A percentile compares a stretch with the other conserved stretches of the same genome.
phyloP scores from a whole-genome alignment of 1,140 invertebrate genomes.

The Drosophila orosa region DNA sequence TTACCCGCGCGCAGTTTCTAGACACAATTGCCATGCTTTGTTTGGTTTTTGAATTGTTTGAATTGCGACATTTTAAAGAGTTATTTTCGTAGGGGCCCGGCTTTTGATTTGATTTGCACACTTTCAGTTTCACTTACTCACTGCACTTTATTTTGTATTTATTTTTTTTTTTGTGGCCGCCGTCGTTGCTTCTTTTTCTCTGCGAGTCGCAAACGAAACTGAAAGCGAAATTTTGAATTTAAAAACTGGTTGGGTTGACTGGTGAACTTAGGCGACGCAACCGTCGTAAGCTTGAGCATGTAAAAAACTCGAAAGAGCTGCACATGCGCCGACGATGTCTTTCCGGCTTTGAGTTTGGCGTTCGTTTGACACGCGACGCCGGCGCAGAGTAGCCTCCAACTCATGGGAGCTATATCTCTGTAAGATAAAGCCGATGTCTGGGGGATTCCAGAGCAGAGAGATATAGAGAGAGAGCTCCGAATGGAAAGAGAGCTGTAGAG shows the following conservation, averaged over 20 bases:
- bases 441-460: not conserved
- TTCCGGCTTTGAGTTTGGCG: conserved; percentile 68
- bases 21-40: conserved; percentile 66
- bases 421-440: conserved; percentile 21
- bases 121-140: conserved; percentile 62
- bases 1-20: conserved; percentile 37
- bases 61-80: conserved; percentile 39
- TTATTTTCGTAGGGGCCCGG: conserved; percentile 35
- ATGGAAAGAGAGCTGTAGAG: conserved; percentile 1
- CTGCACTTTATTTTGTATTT: conserved; percentile 39
- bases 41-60: conserved; percentile 54
- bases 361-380: conserved; percentile 76
- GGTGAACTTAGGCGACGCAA: conserved; percentile 17
- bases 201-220: conserved; percentile 41
- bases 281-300: conserved; percentile 16
- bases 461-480: conserved; percentile 11
- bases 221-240: conserved; percentile 49
- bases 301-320: conserved; percentile 12
- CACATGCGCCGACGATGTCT: conserved; percentile 61
- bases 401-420: conserved; percentile 29
- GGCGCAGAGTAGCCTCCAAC: conserved; percentile 51
- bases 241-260: conserved; percentile 43
- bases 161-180: not conserved
- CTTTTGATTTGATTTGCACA: conserved; percentile 69
- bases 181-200: conserved; percentile 17